Evolutionary conservation across 2,113 vertebrate species (phyloP), one percentile per base, ranked within the genome.

Genomic region (Barnardius zonarius): DNA sequence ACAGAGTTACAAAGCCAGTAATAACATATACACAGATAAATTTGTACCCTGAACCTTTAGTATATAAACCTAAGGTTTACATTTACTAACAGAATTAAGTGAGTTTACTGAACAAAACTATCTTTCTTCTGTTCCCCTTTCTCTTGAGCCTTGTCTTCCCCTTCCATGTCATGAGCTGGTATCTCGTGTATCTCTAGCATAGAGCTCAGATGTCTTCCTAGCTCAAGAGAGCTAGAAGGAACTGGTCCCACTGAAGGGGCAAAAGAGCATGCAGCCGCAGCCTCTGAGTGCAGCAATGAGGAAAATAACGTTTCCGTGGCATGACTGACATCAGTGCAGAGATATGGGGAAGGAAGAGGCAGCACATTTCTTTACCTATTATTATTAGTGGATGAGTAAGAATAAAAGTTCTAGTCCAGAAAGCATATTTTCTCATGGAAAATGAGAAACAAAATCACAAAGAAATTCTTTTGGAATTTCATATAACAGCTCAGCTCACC

Each of bases 121-220:
- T n/a, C 10, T 67, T 67, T 70, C 22, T 63, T 17, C 22, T 63
- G 18, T 67, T 85, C 8, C 13, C 8, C 12, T 35, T 86, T 63
- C 46, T 91, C 11, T 41, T 49, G 25, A 70, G 72, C 35, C n/a
- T 73, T 44, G 10, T 66, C 49, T 89, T 92, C 43, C 22, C 25
- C 25, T 75, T 62, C 80, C 3, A 1, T 28, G 54, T 24, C 14
- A 18, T 14, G 52, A 88, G 48, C 46, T 89, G 39, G 31, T 46
- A 0, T 31, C 52, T 72, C 2, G 0, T 12, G 8, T 33, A 19
- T 81, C 57, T 70, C 46, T 73, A 0, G 37, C 24, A 5, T 0
- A 37, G 37, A 23, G 17, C 55, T 86, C 31, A 54, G 31, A 48
- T 67, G 39, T 51, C 39, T 64, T 72, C 52, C 30, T 33, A 12